A percentile compares a stretch with the other conserved stretches of the same genome.
Evolutionary conservation across 2,888 invertebrate genomes (phyloP).

Genomic region (Ichneumoninae sp.): DNA sequence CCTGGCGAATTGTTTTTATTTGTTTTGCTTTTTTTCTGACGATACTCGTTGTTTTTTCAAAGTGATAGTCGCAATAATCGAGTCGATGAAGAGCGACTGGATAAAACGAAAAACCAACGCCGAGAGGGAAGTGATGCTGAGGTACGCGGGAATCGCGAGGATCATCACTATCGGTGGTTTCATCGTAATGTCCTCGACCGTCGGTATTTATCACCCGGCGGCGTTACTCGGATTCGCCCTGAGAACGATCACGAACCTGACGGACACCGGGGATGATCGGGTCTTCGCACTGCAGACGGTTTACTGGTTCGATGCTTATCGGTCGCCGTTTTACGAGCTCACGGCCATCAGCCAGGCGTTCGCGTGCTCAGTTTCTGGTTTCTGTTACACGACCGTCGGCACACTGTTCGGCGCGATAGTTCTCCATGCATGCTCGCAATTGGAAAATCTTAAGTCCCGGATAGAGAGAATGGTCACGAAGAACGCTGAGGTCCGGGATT

Average conservation of each 20-base stretch:
- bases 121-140: slow-evolving; percentile 46
- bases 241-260: slow-evolving; percentile 43
- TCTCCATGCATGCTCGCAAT: slow-evolving; percentile 49
- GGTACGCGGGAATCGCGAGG: slow-evolving; percentile 25
- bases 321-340: slow-evolving; percentile 31
- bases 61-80: slow-evolving; percentile 43
- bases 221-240: slow-evolving; percentile 29
- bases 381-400: slow-evolving; percentile 45
- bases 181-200: background rate
- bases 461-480: background rate
- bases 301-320: slow-evolving; percentile 42
- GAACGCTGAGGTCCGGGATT: background rate
- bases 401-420: slow-evolving; percentile 45
- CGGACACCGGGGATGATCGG: slow-evolving; percentile 27
- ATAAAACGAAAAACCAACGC: slow-evolving; percentile 1
- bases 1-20: background rate
- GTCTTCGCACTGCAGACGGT: slow-evolving; percentile 29
- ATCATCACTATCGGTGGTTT: slow-evolving; percentile 43
- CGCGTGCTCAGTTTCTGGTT: slow-evolving; percentile 14
- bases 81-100: slow-evolving; percentile 45
- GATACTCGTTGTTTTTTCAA: slow-evolving; percentile 1
- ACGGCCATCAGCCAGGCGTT: slow-evolving; percentile 30
- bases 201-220: slow-evolving; percentile 24
- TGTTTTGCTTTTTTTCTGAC: no score
- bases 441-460: slow-evolving; percentile 40